Base-by-base conservation (phyloP, 2,888 invertebrate species). In the Pharmacophagus antenor region DNA sequence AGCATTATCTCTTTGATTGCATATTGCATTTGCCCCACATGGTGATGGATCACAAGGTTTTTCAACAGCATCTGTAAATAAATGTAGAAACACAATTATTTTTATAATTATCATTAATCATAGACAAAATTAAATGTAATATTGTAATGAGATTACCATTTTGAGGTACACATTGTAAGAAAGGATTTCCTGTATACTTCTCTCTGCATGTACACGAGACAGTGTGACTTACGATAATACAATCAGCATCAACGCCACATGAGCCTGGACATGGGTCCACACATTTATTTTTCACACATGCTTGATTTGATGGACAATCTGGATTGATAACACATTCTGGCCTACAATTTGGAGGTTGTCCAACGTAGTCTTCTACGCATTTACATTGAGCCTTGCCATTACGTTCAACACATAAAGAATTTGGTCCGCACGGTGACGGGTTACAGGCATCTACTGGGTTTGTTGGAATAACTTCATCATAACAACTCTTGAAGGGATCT, bases 11-110 rank as follows among this genome's bases (percentile, higher is more conserved):
- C 94, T 92, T 79, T 95, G 93, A 71, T 92, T 93, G 82, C 96
- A 95, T 74, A 95, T 86, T 2, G 97, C 96, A 78, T 97, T 97
- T 1, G 95, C 85, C 41, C 97, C 97, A 77, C 97, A 97, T 1
- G 97, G 97, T 31, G 96, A 96, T 56, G 97, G 96, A 75, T 96
- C 94, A 76, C 96, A 97, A 0, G 96, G 96, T 71, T 94, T 94
- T 5, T 92, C 79, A 44, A 91, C 85, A 73, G 93, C 92, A 67
- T 91, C 92, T 92, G 79, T 31, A 86, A 86, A 62, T 66, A 67
- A 66, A 68, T 58, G 23, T 46, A 55, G 37, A 22, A 56, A 21
- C 37, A 0, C 37, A 37, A 37, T 4, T 37, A n/a, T 37, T 37
- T n/a, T 4, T n/a, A 15, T 37, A 37, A 37, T 37, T n/a, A 37